Conservation (phyloP, 2,888 invertebrate genomes). For the Smittia aterrima region DNA sequence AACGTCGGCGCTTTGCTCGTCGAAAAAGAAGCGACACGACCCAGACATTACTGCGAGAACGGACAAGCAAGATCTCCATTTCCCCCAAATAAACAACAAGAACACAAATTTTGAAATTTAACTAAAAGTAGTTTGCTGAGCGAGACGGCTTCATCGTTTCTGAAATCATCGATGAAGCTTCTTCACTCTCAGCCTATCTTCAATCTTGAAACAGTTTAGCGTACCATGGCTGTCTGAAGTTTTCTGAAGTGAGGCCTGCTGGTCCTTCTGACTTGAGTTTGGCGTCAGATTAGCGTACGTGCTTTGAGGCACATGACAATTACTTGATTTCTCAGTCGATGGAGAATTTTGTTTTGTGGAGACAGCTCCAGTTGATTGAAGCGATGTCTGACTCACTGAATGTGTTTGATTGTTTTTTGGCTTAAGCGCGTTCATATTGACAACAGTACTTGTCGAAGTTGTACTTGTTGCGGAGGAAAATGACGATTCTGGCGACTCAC, state of each 20-base stretch:
- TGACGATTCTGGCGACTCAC: constrained; percentile 32
- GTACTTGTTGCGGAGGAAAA: neutral
- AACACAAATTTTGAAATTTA: no score
- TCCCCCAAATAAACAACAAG: no score
- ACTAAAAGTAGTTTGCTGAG: no score
- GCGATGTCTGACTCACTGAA: constrained; percentile 34
- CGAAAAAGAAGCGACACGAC: no score
- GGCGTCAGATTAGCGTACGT: constrained; percentile 8
- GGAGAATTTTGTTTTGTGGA: neutral
- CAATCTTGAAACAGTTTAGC: neutral
- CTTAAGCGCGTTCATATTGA: constrained; percentile 32
- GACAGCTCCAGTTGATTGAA: constrained; percentile 25
- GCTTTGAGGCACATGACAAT: neutral
- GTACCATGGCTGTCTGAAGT: neutral
- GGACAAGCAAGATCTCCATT: no score
- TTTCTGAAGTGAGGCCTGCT: neutral
- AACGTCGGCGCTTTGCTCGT: no score
- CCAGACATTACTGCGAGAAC: no score
- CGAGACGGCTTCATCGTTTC: no score
- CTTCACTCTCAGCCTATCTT: no score
- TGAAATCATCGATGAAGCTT: no score
- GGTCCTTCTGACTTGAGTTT: neutral
- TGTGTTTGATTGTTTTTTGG: constrained; percentile 40
- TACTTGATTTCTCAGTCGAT: neutral
- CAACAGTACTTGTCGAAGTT: neutral